Base-by-base conservation (phyloP, 2,113 vertebrate genomes). In the Oncorhynchus masou region DNA sequence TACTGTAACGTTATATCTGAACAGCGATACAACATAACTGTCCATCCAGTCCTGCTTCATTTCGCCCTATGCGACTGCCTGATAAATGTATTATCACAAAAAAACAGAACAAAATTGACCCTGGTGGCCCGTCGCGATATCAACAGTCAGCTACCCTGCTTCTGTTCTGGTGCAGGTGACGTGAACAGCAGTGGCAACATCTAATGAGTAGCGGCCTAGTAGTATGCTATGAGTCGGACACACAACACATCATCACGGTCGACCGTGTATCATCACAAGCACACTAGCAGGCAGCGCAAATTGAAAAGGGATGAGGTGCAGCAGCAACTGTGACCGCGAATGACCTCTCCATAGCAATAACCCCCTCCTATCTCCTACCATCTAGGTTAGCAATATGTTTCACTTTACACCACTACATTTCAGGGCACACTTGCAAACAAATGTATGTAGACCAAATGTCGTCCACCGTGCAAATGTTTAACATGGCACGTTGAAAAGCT, bases 291-390 rank as follows among this genome's bases (percentile, higher is more conserved):
- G 16, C 11, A 64, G 16, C 4, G 25, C 25, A 54, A 31, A 78
- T 45, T 49, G 29, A 48, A 48, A 29, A 54, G 54, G 66, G 68
- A 79, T 67, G 45, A 64, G 22, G 62, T 49, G 73, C 73, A 51
- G 22, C 39, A 34, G 24, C 45, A 45, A 25, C 11, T 24, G 54
- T 48, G 29, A n/a, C 16, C 34, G 71, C 65, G 49, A 62, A 74
- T 68, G 71, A 74, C 77, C 71, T 70, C 77, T 27, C 66, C 13
- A 12, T 39, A 54, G 60, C 7, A 6, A 31, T 66, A 68, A 20
- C 19, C 65, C 27, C 25, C 65, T 31, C 65, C 27, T 15, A 9
- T 3, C 25, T 31, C 27, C 27, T 11, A 68, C 16, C 31, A 19
- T 7, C 15, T 20, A 68, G 66, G 5, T 5, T 68, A 2, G 27